Conservation (phyloP, 2,797 vertebrate genomes). For the Bryconaethiops microstoma region DNA sequence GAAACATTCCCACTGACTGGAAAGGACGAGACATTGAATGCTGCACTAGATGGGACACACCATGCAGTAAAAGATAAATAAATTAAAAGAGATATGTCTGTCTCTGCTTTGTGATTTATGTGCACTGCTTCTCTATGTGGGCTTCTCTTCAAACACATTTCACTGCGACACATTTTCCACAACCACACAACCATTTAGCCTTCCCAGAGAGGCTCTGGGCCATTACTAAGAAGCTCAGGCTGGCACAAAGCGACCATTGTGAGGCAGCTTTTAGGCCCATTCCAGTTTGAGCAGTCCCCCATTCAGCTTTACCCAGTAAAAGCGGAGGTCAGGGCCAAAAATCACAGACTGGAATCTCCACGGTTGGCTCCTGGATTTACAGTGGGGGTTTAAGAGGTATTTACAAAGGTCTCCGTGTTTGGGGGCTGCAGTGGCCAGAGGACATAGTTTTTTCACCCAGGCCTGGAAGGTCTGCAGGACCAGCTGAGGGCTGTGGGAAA, state of each 20-base stretch:
- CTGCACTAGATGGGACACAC: conserved; percentile 52
- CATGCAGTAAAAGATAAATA: background rate
- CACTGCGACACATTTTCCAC: conserved; percentile 54
- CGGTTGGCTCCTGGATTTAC: conserved; percentile 66
- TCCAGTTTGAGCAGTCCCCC: conserved; percentile 63
- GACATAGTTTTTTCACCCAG: conserved; percentile 15
- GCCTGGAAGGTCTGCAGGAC: background rate
- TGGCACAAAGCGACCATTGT: conserved; percentile 77
- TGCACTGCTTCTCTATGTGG: too few species aligned
- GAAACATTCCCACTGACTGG: too few species aligned
- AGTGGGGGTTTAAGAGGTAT: conserved; percentile 65
- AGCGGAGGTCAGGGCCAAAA: conserved; percentile 72
- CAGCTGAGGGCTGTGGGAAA: conserved; percentile 15
- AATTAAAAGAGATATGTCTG: background rate
- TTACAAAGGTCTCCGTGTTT: conserved; percentile 64
- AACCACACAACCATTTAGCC: conserved; percentile 58
- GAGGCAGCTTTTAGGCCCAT: conserved; percentile 70
- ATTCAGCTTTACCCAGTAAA: conserved; percentile 65
- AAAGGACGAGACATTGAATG: conserved; percentile 57
- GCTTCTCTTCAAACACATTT: conserved; percentile 17
- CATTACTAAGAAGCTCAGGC: conserved; percentile 69
- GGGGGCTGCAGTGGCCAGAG: conserved; percentile 33
- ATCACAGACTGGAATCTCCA: conserved; percentile 77
- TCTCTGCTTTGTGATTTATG: background rate
- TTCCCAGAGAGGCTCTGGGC: conserved; percentile 66